Base-by-base conservation (phyloP, 2,113 vertebrate genomes). In the Podarcis cretensis region DNA sequence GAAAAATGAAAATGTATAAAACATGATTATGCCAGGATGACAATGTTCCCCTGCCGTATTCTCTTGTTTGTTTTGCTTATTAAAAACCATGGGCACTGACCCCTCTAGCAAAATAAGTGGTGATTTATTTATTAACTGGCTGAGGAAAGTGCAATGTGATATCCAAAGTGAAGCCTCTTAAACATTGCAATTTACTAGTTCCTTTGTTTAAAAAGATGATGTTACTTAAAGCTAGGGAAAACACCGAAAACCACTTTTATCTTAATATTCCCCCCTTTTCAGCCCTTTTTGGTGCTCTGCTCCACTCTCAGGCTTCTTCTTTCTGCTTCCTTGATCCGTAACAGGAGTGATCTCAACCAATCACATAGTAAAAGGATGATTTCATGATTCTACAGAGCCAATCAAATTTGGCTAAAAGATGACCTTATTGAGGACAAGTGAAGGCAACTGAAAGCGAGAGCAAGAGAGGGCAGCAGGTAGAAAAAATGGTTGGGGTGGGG, bases 11-110 rank as follows among this genome's bases (percentile, higher is more conserved):
- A 74, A 87, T 37, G 74, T 40, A 43, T 0, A 0, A 81, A 57
- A 84, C 89, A 21, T 89, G 87, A 85, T 93, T 1, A 1, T 59
- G 86, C 32, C 74, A 78, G 78, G 66, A 76, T 88, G 85, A 0
- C 20, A 74, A 66, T 81, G 88, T 68, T 30, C 79, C 84, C 84
- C 66, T 65, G 83, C 30, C 83, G 75, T 75, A 18, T 68, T 85
- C 87, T 69, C 23, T 18, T 83, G 71, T 74, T 48, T 89, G 73
- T 74, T 80, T 23, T 0, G 0, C 9, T 54, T 32, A 77, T 87
- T 93, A 79, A 81, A 89, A 91, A 80, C 73, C 1, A 20, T n/a
- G n/a, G 35, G 54, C 59, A 81, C 20, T 54, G 23, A 25, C 16
- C 63, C 8, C n/a, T 21, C 57, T 59, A 59, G 21, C 25, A 54